Base-by-base conservation (phyloP, 1,140 invertebrate species). In the Stegodyphus dumicola region DNA sequence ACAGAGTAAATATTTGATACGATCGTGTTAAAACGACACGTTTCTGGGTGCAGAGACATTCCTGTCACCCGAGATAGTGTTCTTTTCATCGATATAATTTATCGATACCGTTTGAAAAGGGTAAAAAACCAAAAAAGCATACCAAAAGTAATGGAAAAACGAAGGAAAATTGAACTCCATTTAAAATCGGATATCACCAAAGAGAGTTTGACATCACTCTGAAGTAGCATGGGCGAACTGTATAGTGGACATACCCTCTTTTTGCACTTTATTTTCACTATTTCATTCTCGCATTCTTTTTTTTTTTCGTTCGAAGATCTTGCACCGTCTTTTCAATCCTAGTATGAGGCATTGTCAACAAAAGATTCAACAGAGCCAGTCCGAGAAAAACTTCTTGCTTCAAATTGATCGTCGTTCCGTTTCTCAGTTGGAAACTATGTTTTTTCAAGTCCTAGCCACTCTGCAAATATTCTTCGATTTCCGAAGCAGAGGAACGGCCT, bases 301-400 rank as follows among this genome's bases (percentile, higher is more conserved):
- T 83, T 74, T 75, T 13, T 7, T 56, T 11, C 33, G 13, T 11
- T 48, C n/a, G 17, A 80, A 80, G 51, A 80, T 18, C 60, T 75
- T 65, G 71, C 60, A 83, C 80, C 54, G 70, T 75, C 80, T 75
- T 83, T 83, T 83, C 80, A 83, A 83, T 83, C 71, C 71, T 71
- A 83, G 70, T 83, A 83, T 83, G 80, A 83, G 71, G 80, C 75
- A 83, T 83, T 83, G 80, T 83, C 80, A 83, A 83, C 80, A 83
- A 83, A 83, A 83, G 80, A 75, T 66, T 53, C 71, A 83, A 83
- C 80, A 83, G n/a, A 83, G 51, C 70, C 52, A 10, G 71, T 75
- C 53, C 18, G 48, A 64, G 60, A 48, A 75, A 75, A 83, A 83
- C 49, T 75, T 83, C 73, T 75, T 75, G 56, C 71, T 83, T 65